These are phyloP conservation scores for Kradibia gibbosae DNA, from an alignment of 1,140 invertebrate species.

Conservation along the genomic window DNA sequence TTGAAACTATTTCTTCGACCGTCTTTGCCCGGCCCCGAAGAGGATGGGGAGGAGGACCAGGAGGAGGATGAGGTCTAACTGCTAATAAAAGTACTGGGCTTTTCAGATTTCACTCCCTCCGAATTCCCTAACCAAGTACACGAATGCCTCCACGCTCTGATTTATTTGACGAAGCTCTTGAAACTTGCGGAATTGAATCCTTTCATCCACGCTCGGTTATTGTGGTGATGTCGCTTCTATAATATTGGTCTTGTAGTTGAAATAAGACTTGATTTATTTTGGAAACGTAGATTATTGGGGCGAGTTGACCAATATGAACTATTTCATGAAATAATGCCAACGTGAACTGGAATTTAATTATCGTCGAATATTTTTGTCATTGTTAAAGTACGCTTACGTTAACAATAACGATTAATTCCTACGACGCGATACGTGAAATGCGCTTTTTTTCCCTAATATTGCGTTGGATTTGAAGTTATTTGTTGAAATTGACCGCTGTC, in stretches of 20 bases:
- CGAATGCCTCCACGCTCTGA: neutral
- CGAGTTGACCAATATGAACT: too few relatives aligned
- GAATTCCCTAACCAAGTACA: neutral
- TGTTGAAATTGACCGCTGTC: neutral
- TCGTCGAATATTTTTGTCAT: too few relatives aligned
- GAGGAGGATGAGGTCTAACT: neutral
- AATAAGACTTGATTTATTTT: too few relatives aligned
- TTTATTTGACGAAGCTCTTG: neutral
- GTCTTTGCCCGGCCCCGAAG: neutral
- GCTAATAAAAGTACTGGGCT: constrained; percentile 1
- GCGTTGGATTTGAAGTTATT: neutral
- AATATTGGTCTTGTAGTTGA: too few relatives aligned
- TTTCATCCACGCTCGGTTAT: neutral
- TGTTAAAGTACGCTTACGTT: too few relatives aligned
- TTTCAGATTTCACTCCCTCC: neutral
- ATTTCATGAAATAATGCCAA: too few relatives aligned
- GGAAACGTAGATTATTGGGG: too few relatives aligned
- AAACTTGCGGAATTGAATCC: neutral
- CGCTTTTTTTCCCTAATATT: too few relatives aligned
- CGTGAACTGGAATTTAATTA: too few relatives aligned
- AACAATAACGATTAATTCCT: too few relatives aligned
- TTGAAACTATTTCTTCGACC: constrained; percentile 28
- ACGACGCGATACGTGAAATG: too few relatives aligned
- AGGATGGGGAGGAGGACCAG: neutral
- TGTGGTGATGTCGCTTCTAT: too few relatives aligned